Base-by-base conservation (phyloP, 1,140 invertebrate genomes). In the Drosophila paulistorum region DNA sequence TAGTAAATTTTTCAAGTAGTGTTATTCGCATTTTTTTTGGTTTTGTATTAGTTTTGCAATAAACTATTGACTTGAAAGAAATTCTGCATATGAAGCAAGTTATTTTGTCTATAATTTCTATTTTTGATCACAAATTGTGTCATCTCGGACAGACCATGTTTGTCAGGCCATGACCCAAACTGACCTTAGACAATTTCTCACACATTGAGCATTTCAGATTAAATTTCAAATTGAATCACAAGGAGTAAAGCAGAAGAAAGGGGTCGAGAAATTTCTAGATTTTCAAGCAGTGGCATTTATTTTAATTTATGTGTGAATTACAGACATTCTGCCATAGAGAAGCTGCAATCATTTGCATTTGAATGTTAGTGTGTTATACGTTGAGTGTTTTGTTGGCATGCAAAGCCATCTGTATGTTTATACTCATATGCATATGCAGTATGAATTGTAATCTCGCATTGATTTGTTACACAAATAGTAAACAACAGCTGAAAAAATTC, bases 151-250 rank as follows among this genome's bases (percentile, higher is more conserved):
- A 30, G 57, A 33, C n/a, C 33, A 37, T 59, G 57, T 26, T 26
- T 26, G 7, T 59, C 5, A n/a, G 57, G 57, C 30, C 33, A 37
- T 59, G 57, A 35, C 57, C 23, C 20, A 65, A 80, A 85, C 82
- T 86, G 78, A 85, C 78, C 82, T 72, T 57, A 76, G 74, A 42
- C 81, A 85, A 85, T 75, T 85, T 60, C 45, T 41, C 74, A 55
- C 69, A 48, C 67, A 78, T 75, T 81, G 74, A 23, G 74, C 64
- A 71, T 23, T 39, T 26, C 30, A 63, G 68, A 78, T 71, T 71
- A 48, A 68, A 71, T 68, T 71, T 60, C 10, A 10, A 35, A 48
- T 42, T 23, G 30, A 35, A 42, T 11, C 14, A 35, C 41, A 48
- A n/a, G 14, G 9, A 37, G 17, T 60, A 68, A 63, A 66, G 68